Conservation (phyloP, 2,888 invertebrate species). For the Drosophila anceps region DNA sequence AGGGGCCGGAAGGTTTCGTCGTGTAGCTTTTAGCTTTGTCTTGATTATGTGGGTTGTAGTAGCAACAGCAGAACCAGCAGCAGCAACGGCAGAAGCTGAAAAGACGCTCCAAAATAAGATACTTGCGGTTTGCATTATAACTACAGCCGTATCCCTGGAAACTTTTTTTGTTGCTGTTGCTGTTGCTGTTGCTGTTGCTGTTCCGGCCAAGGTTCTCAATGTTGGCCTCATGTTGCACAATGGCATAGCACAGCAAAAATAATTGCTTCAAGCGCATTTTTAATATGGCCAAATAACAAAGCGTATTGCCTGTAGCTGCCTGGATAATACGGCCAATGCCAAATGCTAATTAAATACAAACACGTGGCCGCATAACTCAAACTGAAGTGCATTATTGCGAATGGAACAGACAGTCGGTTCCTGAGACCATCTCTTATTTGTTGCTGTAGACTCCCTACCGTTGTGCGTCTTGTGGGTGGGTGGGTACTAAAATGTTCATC, state of each 20-base stretch:
- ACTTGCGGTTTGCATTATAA: conserved; percentile 61
- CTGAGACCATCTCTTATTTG: background rate
- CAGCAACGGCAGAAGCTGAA: conserved; percentile 28
- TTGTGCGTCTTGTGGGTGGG: background rate
- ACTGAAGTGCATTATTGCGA: conserved; percentile 32
- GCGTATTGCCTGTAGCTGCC: conserved; percentile 33
- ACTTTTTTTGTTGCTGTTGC: conserved; percentile 21
- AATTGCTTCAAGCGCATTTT: conserved; percentile 78
- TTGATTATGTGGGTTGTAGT: conserved; percentile 75
- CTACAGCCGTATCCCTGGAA: conserved; percentile 40
- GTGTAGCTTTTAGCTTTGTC: conserved; percentile 72
- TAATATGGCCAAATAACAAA: conserved; percentile 69
- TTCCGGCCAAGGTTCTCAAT: conserved; percentile 45
- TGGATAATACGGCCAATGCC: conserved; percentile 41
- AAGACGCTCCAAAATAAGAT: conserved; percentile 68
- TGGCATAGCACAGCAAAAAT: conserved; percentile 67
- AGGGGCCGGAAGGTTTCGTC: conserved; percentile 28
- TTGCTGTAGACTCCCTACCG: background rate
- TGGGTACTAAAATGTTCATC: conserved; percentile 48
- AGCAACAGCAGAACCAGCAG: conserved; percentile 25
- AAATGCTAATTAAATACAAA: conserved; percentile 78
- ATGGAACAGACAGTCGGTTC: conserved; percentile 11
- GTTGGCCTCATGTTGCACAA: conserved; percentile 62
- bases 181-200: conserved; percentile 9
- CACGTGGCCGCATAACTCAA: conserved; percentile 79